Conservation (phyloP, 2,888 invertebrate genomes). For the Eilema sororculum region DNA sequence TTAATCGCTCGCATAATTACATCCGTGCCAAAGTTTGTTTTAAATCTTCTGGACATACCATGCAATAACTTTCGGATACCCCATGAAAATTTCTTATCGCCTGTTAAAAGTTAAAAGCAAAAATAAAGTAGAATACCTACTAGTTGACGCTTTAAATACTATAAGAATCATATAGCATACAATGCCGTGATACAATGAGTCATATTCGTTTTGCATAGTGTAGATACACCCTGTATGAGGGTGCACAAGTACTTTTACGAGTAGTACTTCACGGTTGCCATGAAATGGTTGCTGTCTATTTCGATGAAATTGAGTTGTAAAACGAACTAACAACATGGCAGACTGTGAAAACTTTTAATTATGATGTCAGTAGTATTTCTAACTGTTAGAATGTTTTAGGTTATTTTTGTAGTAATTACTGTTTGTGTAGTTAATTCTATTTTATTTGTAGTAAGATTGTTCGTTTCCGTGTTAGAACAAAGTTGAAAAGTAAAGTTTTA, state of each 20-base stretch:
- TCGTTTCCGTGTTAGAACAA: slow-evolving; percentile 2
- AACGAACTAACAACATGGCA: slow-evolving; percentile 39
- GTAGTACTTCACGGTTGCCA: slow-evolving; percentile 31
- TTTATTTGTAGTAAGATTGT: background rate
- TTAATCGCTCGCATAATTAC: too few relatives aligned
- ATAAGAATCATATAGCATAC: too few relatives aligned
- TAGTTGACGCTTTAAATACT: too few relatives aligned
- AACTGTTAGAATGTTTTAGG: slow-evolving; percentile 13
- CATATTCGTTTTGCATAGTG: background rate
- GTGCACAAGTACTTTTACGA: slow-evolving; percentile 14
- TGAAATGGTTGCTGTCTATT: slow-evolving; percentile 42
- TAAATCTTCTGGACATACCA: too few relatives aligned
- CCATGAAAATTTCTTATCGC: too few relatives aligned
- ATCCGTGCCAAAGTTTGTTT: too few relatives aligned
- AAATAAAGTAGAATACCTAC: too few relatives aligned
- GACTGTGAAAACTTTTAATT: slow-evolving; percentile 45
- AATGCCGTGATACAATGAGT: too few relatives aligned
- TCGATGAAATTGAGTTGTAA: slow-evolving; percentile 42
- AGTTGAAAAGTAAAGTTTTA: background rate
- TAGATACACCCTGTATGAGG: slow-evolving; percentile 28
- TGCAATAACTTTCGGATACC: too few relatives aligned
- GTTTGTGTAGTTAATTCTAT: background rate
- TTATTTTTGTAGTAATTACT: slow-evolving; percentile 18
- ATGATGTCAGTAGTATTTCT: slow-evolving; percentile 33
- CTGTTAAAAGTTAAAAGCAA: too few relatives aligned